Base-by-base conservation (phyloP, 2,888 invertebrate genomes). In the Chelonus formosanus region DNA sequence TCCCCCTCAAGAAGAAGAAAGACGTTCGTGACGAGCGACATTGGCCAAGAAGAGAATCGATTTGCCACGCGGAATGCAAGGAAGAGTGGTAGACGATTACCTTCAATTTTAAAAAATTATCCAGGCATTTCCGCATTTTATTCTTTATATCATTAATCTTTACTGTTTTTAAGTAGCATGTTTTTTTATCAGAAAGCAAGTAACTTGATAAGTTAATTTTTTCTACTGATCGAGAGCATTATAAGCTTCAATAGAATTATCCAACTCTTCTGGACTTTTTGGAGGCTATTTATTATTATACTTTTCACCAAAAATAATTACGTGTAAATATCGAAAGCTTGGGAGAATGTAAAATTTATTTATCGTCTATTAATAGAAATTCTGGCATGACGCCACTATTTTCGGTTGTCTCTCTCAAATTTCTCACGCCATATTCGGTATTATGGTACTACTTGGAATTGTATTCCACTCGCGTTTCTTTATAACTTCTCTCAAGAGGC, bases 351-450 rank as follows among this genome's bases (percentile, higher is more conserved):
- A 78, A 80, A 79, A 78, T 82, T 80, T 80, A 81, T 81, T 81
- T 82, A 81, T 82, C 80, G 71, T 78, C 79, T 82, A 82, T 82
- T 80, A 79, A 81, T 81, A 81, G 82, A 70, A n/a, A 45, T 62
- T 75, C 77, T 81, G 81, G 80, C 80, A 74, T 76, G 70, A 74
- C 78, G 81, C 82, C 82, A 81, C 82, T 81, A 82, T 82, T 82
- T 82, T 82, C 78, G 78, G 80, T 81, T 81, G 61, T 67, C 62
- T 67, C 81, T 82, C 82, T 82, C 82, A 82, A 81, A 82, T 82
- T 82, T 82, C 82, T 81, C 81, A 81, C 78, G 75, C 82, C 82
- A 79, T 82, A 82, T 82, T 82, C 79, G 82, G 82, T 73, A 78
- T 82, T 82, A 81, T 79, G 78, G 61, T 60, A 48, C 56, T 35